Evolutionary conservation across 2,113 vertebrate species (phyloP), one percentile per base, ranked within the genome.

Genomic region (Bungarus multicinctus): DNA sequence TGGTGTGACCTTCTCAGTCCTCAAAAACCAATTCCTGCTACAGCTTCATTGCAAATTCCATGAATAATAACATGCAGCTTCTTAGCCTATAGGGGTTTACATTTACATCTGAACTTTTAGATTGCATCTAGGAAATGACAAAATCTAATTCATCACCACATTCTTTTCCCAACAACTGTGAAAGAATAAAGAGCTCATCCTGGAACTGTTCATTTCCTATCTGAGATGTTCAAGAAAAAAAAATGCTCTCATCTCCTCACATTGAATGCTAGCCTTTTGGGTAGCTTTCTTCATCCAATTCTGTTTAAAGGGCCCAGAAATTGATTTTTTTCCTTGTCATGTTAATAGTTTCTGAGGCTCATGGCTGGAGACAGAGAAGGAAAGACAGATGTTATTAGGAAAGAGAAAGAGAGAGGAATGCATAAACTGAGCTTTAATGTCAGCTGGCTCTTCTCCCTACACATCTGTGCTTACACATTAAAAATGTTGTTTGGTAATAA

Each of bases 401-500:
- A 81, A 34, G n/a, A 85, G n/a, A 81, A 81, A 81, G n/a, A 88
- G 52, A 92, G 16, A 74, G 9, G 50, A 47, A 23, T 2, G 16
- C 20, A 91, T 47, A n/a, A 25, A 69, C 16, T 0, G 53, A 89
- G 53, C 81, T 89, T 60, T 0, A 0, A 88, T 92, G 86, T 86
- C 93, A 95, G 93, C 91, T 95, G 91, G 93, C 90, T 92, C 0
- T 0, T 43, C 34, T 43, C 34, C 74, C 34, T 81, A 22, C 74
- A 81, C 74, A 81, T 81, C 0, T 96, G 95, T 50, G 88, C 39
- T 89, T 88, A 91, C 22, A 55, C 34, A 39, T 58, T n/a, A 85
- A 53, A 92, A 91, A 43, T 43, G 34, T 39, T 81, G 43, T 93
- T 94, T 96, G 95, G 3, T 93, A 74, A 89, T 47, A 60, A 85